Percentiles rank a stretch among this genome's conserved stretches.
These are phyloP conservation scores for Trilocha varians DNA, from an alignment of 2,888 invertebrate species.

Conservation along the genomic window DNA sequence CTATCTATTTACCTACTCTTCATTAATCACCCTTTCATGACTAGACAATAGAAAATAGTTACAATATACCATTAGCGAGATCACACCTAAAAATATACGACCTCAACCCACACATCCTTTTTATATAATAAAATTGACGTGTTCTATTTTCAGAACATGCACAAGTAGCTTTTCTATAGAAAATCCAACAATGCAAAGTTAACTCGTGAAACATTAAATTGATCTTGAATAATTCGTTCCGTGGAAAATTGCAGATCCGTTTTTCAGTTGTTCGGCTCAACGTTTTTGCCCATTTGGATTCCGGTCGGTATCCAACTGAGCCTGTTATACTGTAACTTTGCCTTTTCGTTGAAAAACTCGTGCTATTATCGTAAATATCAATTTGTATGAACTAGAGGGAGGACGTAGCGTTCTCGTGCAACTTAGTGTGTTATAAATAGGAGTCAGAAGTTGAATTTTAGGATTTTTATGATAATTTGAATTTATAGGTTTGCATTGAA, in stretches of 20 bases:
- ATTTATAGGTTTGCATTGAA: too few relatives aligned
- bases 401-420: slow-evolving; percentile 35
- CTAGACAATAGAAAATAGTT: too few relatives aligned
- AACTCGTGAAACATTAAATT: slow-evolving; percentile 49
- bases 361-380: slow-evolving; percentile 72
- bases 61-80: too few relatives aligned
- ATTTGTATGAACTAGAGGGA: slow-evolving; percentile 70
- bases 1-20: too few relatives aligned
- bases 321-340: slow-evolving; percentile 63
- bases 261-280: slow-evolving; percentile 53
- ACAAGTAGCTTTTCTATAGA: not conserved
- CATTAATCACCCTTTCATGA: too few relatives aligned
- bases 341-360: slow-evolving; percentile 63
- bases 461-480: too few relatives aligned
- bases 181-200: slow-evolving; percentile 27
- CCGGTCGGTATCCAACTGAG: slow-evolving; percentile 54
- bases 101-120: too few relatives aligned
- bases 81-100: too few relatives aligned
- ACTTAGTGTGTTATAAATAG: slow-evolving; percentile 45
- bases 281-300: slow-evolving; percentile 61
- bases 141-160: too few relatives aligned
- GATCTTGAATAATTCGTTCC: slow-evolving; percentile 47
- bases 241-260: slow-evolving; percentile 47
- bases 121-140: too few relatives aligned
- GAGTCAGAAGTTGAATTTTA: slow-evolving; percentile 65